Evolutionary conservation across 1,140 invertebrate species (phyloP).

Genomic region (Ceratosolen fusciceps): DNA sequence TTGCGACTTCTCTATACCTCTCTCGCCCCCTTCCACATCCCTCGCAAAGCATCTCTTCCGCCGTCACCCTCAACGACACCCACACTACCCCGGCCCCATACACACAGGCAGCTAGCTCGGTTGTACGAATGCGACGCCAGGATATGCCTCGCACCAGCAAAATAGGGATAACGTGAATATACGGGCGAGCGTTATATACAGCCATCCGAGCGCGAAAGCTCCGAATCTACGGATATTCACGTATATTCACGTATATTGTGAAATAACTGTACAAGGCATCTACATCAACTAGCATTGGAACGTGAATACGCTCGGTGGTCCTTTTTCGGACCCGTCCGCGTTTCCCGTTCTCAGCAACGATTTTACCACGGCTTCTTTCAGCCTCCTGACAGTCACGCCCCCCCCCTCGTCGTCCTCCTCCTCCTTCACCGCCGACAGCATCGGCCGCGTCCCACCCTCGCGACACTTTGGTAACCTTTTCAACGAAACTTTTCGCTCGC

Average conservation of each 20-base stretch:
- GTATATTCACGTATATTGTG: too few species aligned
- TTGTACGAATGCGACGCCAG: background rate
- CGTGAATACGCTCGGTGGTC: background rate
- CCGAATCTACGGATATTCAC: background rate
- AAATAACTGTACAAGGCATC: background rate
- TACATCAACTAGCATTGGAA: too few species aligned
- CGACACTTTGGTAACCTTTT: background rate
- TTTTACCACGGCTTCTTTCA: too few species aligned
- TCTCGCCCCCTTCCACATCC: background rate
- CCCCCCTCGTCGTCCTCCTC: too few species aligned
- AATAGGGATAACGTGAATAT: background rate
- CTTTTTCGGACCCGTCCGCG: background rate
- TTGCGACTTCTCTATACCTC: slow-evolving; percentile 29
- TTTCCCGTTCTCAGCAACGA: too few species aligned
- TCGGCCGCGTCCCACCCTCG: too few species aligned
- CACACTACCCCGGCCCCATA: background rate
- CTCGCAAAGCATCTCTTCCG: background rate
- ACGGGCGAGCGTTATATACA: background rate
- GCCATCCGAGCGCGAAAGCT: slow-evolving; percentile 7
- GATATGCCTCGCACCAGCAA: background rate
- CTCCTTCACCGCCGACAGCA: too few species aligned
- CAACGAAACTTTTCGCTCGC: too few species aligned
- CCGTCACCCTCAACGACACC: background rate
- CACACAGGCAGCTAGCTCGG: background rate
- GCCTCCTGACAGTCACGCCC: background rate